A percentile compares a stretch with the other conserved stretches of the same genome.
Evolutionary conservation across 2,888 invertebrate genomes (phyloP).

Genomic region (Schrankia costaestrigalis): DNA sequence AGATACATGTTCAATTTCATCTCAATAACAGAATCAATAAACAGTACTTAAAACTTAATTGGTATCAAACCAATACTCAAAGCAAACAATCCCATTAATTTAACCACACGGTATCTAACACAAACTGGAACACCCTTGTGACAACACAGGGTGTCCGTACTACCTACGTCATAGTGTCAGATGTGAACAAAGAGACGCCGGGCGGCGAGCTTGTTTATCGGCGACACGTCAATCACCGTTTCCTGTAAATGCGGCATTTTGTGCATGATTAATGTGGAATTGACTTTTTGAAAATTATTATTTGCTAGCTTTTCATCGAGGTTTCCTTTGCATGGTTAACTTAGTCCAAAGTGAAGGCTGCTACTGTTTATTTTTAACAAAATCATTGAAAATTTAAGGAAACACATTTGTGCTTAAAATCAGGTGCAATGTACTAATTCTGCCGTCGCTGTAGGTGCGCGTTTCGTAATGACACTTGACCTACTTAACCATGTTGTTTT

Average conservation of each 20-base stretch:
- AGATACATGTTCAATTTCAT: no score
- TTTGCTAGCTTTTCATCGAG: not conserved
- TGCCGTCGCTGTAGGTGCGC: no score
- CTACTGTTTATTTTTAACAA: no score
- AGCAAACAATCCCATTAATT: conserved; percentile 7
- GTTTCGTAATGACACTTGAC: no score
- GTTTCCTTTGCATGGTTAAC: not conserved
- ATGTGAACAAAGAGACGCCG: conserved; percentile 42
- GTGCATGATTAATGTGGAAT: conserved; percentile 12
- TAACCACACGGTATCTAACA: conserved; percentile 4
- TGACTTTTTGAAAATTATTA: not conserved
- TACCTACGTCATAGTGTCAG: conserved; percentile 18
- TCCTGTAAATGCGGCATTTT: conserved; percentile 37
- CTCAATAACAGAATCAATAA: not conserved
- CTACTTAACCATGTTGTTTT: no score
- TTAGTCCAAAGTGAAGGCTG: no score
- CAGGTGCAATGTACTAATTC: no score
- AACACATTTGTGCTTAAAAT: no score
- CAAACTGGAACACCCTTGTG: conserved; percentile 5
- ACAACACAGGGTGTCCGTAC: conserved; percentile 7
- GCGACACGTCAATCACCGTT: conserved; percentile 53
- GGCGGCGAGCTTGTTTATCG: conserved; percentile 53
- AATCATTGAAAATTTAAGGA: not conserved
- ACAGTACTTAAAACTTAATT: not conserved
- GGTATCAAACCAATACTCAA: not conserved